Conservation (phyloP, 2,113 vertebrate species). For the Hippocampus mohnikei region DNA sequence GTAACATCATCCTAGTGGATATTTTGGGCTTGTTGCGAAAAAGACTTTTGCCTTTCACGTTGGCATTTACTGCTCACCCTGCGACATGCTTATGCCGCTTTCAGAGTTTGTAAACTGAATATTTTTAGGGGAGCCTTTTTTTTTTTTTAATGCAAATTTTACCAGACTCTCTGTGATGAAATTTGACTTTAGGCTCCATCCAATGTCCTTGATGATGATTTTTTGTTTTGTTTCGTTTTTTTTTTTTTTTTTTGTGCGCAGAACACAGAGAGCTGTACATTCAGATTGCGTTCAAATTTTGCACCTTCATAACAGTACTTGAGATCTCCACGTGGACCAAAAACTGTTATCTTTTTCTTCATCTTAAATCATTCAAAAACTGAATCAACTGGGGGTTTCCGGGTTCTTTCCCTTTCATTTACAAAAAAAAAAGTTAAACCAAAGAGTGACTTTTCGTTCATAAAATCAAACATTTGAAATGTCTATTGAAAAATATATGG, state of each 20-base stretch:
- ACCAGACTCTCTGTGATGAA: background rate
- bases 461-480: background rate
- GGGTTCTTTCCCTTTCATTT: background rate
- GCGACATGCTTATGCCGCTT: conserved; percentile 1
- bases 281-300: background rate
- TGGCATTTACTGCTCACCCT: conserved; percentile 18
- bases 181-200: background rate
- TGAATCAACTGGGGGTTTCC: background rate
- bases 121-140: background rate
- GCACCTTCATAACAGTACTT: background rate
- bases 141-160: background rate
- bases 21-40: conserved; percentile 18
- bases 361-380: background rate
- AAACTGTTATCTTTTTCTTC: background rate
- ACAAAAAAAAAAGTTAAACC: conserved; percentile 7
- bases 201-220: background rate
- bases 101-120: background rate
- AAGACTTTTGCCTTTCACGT: conserved; percentile 52
- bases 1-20: conserved; percentile 23
- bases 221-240: background rate
- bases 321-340: background rate
- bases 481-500: background rate
- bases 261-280: background rate
- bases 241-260: background rate
- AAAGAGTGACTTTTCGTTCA: conserved; percentile 1